Percentiles rank a stretch among this genome's conserved stretches.
These are phyloP conservation scores for Arrhamphus sclerolepis DNA, from an alignment of 2,797 vertebrate species.

Conservation along the genomic window DNA sequence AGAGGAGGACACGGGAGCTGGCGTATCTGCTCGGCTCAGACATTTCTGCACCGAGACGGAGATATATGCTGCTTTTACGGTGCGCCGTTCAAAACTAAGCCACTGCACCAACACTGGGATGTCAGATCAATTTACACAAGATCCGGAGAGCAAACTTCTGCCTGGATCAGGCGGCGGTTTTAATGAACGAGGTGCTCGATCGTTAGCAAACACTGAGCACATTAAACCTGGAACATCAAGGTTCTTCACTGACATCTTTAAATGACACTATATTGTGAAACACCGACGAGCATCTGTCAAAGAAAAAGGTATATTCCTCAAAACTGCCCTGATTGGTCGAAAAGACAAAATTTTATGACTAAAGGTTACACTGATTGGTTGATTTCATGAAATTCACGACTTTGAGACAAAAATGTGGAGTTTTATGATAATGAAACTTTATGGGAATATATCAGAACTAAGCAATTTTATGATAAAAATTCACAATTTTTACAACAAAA, in stretches of 20 bases:
- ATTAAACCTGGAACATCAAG: constrained; percentile 1
- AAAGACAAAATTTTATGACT: too few species aligned
- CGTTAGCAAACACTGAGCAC: background rate
- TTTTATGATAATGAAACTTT: too few species aligned
- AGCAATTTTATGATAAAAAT: too few species aligned
- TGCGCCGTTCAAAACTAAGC: constrained; percentile 18
- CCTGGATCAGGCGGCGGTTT: background rate
- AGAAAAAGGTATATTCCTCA: background rate
- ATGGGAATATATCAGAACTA: too few species aligned
- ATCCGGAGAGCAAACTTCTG: constrained; percentile 11
- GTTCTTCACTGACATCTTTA: too few species aligned
- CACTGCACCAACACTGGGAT: constrained; percentile 7
- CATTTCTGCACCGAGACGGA: background rate
- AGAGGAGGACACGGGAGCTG: constrained; percentile 42
- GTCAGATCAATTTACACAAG: constrained; percentile 15
- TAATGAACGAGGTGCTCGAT: constrained; percentile 4
- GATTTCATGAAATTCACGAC: too few species aligned
- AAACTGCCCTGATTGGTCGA: too few species aligned
- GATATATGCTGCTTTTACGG: constrained; percentile 13
- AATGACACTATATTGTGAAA: too few species aligned
- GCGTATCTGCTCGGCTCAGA: constrained; percentile 47
- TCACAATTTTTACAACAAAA: too few species aligned
- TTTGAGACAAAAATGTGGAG: too few species aligned
- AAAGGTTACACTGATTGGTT: too few species aligned
- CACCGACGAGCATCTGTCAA: too few species aligned